phyloP scores from a whole-genome alignment of 2,113 vertebrate species.

The Calcarius ornatus region DNA sequence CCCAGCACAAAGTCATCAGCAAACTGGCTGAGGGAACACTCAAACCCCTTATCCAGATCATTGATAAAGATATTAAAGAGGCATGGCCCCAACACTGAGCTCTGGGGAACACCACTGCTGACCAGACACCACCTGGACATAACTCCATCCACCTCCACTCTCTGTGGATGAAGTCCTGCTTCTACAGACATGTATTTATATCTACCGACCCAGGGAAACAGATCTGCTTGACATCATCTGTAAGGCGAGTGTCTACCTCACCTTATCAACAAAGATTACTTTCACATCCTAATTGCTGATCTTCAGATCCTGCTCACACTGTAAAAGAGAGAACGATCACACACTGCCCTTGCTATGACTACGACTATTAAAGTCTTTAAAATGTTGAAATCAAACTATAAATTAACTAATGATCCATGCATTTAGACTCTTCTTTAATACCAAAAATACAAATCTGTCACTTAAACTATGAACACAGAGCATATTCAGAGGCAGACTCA shows the following conservation, averaged over 20 bases:
- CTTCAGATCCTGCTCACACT: neutral
- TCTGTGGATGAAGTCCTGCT: neutral
- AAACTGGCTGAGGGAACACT: neutral
- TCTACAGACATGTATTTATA: neutral
- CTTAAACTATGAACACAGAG: neutral
- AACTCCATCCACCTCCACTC: neutral
- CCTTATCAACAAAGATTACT: neutral
- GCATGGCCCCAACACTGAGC: neutral
- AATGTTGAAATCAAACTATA: neutral
- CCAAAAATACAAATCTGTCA: neutral
- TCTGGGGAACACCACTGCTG: neutral
- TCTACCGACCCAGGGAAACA: neutral
- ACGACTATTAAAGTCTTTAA: neutral
- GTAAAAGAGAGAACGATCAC: neutral
- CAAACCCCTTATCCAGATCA: rapidly evolving
- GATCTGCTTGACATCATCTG: neutral
- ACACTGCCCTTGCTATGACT: neutral
- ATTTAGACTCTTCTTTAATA: neutral
- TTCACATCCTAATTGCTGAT: neutral
- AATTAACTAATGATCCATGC: neutral
- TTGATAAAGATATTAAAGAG: neutral
- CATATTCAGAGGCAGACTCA: neutral
- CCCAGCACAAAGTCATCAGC: neutral
- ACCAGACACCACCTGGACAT: neutral
- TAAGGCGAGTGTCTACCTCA: no score